phyloP scores from a whole-genome alignment of 2,113 vertebrate genomes.

The Gallinago media region DNA sequence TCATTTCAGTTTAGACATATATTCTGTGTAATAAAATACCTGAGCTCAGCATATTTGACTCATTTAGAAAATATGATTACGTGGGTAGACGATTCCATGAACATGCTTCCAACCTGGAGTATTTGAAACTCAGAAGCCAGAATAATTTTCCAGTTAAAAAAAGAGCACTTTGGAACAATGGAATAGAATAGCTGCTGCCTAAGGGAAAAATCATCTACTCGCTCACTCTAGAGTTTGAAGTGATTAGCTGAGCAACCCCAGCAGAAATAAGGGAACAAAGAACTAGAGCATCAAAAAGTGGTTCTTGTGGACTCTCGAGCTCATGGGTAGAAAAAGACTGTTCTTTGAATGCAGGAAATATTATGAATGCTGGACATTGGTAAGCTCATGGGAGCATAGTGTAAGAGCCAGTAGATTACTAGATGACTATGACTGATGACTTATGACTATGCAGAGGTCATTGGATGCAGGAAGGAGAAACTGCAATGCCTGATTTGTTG shows the following conservation, averaged over 20 bases:
- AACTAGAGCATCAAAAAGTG: neutral
- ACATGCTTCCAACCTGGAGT: fast-evolving
- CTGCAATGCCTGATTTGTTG: neutral
- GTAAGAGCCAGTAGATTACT: neutral
- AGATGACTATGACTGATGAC: neutral
- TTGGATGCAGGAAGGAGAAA: neutral
- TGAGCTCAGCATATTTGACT: neutral
- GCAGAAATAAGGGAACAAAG: neutral
- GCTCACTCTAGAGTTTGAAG: neutral
- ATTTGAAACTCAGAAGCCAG: neutral
- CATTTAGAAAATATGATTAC: neutral
- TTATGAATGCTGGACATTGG: neutral
- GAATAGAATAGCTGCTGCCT: neutral
- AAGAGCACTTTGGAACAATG: neutral
- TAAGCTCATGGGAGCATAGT: neutral
- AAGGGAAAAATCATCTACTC: neutral
- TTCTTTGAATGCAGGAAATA: neutral
- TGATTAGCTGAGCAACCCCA: neutral
- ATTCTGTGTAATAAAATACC: neutral
- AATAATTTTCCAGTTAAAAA: neutral
- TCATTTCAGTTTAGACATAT: neutral
- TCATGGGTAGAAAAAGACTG: neutral
- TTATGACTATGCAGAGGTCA: neutral
- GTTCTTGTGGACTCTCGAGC: neutral
- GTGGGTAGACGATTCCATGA: neutral